Evolutionary conservation across 2,113 vertebrate genomes (phyloP).

Genomic region (Limanda limanda): DNA sequence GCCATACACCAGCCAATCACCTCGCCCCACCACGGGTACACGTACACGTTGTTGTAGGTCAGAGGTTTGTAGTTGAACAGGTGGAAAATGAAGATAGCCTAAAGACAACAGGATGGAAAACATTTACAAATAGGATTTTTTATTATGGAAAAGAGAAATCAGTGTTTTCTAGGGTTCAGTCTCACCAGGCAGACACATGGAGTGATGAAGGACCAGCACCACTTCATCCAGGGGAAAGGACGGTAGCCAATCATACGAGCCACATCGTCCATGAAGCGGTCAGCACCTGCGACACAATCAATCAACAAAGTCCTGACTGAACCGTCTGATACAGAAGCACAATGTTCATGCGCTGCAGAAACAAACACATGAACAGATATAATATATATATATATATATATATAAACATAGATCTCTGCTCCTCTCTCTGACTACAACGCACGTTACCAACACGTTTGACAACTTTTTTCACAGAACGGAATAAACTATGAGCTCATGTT

Average conservation of each 20-base stretch:
- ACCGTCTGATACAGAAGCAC: too few relatives aligned
- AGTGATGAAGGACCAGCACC: constrained; percentile 88
- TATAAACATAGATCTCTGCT: too few relatives aligned
- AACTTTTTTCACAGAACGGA: too few relatives aligned
- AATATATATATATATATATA: too few relatives aligned
- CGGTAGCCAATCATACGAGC: constrained; percentile 88
- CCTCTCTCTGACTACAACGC: too few relatives aligned
- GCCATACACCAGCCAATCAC: constrained; percentile 87
- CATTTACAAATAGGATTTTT: background rate
- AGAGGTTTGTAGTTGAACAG: constrained; percentile 88
- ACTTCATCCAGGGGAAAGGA: constrained; percentile 87
- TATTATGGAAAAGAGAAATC: too few relatives aligned
- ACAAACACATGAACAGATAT: too few relatives aligned
- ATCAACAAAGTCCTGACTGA: background rate
- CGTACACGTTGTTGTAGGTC: constrained; percentile 86
- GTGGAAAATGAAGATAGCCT: constrained; percentile 88
- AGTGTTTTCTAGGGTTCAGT: background rate
- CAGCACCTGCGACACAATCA: constrained; percentile 76
- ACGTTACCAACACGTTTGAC: too few relatives aligned
- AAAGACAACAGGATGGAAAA: background rate
- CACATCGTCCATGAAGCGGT: constrained; percentile 88
- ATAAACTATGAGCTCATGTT: too few relatives aligned
- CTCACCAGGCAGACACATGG: constrained; percentile 86
- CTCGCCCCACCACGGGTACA: constrained; percentile 89
- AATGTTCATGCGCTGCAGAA: too few relatives aligned